Evolutionary conservation across 2,797 vertebrate species (phyloP), one percentile per base, ranked within the genome.

Genomic region (Lagocephalus sceleratus): DNA sequence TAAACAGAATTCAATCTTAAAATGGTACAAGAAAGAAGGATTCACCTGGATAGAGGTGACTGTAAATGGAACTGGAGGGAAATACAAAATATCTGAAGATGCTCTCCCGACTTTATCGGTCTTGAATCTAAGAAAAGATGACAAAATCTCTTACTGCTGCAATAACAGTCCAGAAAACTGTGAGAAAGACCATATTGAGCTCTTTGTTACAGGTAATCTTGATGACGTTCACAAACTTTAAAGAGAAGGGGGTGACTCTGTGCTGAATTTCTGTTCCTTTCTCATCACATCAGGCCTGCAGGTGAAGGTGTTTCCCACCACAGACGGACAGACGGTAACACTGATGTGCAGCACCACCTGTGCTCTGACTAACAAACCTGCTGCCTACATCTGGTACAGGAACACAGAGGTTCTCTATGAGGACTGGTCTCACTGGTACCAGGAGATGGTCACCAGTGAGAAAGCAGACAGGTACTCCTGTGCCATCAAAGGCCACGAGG

Each of bases 331-430:
- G 38, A 40, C 15, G n/a, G 38, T 40, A 16, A 40, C 38, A n/a
- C 38, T 40, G 38, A 11, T 23, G 22, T 47, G 45, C 45, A 26
- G 45, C 10, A 22, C 43, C 43, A 15, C 20, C 43, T 45, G 43
- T 45, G 11, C 43, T 21, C 42, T 43, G 42, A 20, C 42, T 70
- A 38, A 57, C 54, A 54, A 42, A 5, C 53, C 61, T 50, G 38
- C 50, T 61, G 49, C 19, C 52, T 76, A 62, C 57, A 59, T 60
- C 26, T 75, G 72, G 68, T 72, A 61, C 57, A 72, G 57, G 63
- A 75, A 72, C 47, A 10, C 44, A 44, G 39, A 46, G 46, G 3
- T 25, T 22, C 29, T 68, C 50, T 58, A 48, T 61, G 0, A 58
- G 43, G 50, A 67, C 50, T 59, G 68, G 50, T 62, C 59, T 66